These are phyloP conservation scores for Aldabrachelys gigantea DNA, from an alignment of 2,113 vertebrate genomes.

Conservation along the genomic window DNA sequence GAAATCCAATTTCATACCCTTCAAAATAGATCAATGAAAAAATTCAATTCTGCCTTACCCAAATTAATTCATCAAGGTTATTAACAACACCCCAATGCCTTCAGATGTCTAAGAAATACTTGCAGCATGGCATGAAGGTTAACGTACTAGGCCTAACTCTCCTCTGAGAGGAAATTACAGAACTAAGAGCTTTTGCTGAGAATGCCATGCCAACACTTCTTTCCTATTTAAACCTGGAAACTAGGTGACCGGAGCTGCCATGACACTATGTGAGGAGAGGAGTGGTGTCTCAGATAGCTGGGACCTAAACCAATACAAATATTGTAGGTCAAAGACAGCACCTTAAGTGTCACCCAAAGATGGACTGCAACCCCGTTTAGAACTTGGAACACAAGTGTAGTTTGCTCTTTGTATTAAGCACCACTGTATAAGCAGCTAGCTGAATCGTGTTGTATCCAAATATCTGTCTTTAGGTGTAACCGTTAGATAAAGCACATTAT, in stretches of 20 bases:
- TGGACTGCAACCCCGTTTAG: neutral
- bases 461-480: neutral
- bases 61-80: neutral
- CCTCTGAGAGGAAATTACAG: too few species aligned
- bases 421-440: neutral
- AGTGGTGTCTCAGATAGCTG: neutral
- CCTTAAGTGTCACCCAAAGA: accelerated
- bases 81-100: neutral
- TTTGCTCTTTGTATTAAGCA: neutral
- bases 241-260: neutral
- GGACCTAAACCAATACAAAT: neutral
- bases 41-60: neutral
- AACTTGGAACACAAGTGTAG: neutral
- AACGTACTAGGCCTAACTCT: too few species aligned
- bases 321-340: neutral
- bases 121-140: too few species aligned
- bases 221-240: neutral
- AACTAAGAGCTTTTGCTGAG: neutral
- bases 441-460: neutral
- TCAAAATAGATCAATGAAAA: neutral
- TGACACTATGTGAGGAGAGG: neutral
- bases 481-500: neutral
- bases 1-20: neutral
- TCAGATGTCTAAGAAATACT: too few species aligned
- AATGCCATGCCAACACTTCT: neutral